Evolutionary conservation across 2,113 vertebrate genomes (phyloP).

Genomic region (Cyprichromis sp.): DNA sequence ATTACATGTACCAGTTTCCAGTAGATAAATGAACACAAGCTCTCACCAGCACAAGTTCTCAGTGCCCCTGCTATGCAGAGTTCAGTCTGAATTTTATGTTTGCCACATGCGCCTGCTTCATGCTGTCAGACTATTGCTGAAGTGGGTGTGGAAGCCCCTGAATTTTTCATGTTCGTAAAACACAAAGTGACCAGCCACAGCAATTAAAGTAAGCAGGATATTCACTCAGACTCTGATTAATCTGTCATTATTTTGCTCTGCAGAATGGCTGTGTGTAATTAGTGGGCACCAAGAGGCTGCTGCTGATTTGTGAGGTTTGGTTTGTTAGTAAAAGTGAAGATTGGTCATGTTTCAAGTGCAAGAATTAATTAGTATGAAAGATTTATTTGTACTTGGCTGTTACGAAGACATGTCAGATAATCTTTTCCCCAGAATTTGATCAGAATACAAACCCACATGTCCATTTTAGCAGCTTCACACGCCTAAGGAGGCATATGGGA

Average conservation of each 20-base stretch:
- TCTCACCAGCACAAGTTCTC: background rate
- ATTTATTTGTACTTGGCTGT: background rate
- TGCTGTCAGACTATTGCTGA: background rate
- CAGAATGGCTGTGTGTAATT: background rate
- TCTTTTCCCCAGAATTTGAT: slow-evolving; percentile 12
- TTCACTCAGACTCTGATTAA: background rate
- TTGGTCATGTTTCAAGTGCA: background rate
- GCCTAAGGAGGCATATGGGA: slow-evolving; percentile 32
- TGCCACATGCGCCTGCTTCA: background rate
- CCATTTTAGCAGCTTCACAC: background rate
- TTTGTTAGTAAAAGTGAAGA: background rate
- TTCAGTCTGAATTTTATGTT: background rate
- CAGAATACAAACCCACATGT: slow-evolving; percentile 29
- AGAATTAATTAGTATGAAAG: background rate
- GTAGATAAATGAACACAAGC: background rate
- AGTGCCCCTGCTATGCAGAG: background rate
- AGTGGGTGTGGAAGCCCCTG: background rate
- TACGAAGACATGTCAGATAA: background rate
- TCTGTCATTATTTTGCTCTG: background rate
- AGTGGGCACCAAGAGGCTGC: background rate
- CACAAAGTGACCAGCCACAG: background rate
- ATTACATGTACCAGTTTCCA: background rate
- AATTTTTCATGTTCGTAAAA: background rate
- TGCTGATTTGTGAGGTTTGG: background rate
- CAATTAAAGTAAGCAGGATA: background rate